Evolutionary conservation across 2,113 vertebrate genomes (phyloP), one percentile per base, ranked within the genome.

Genomic region (Ahaetulla prasina): DNA sequence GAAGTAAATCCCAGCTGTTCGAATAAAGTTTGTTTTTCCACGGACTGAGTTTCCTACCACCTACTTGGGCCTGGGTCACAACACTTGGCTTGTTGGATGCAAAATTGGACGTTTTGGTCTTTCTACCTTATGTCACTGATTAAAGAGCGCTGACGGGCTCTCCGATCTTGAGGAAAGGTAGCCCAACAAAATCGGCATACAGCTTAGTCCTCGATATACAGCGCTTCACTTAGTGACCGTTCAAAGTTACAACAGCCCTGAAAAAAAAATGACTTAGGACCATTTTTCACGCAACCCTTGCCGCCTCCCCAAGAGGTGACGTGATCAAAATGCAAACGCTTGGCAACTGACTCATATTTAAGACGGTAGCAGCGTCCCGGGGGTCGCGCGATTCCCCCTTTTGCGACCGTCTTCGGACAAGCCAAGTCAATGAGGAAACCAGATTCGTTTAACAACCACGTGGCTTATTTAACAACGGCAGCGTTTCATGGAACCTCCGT

Each of bases 141-240:
- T 35, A 39, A 74, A 20, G 6, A 35, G n/a, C 14, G 4, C 27
- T 4, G 27, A 27, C 2, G 3, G 57, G 57, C 49, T 50, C 10
- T 63, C 10, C 57, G 12, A 63, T 12, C 57, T 63, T n/a, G 63
- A 35, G 30, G 30, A 68, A 35, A 68, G 63, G 14, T 35, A 68
- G 30, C 16, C 5, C 30, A 16, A 14, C 5, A 2, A 12, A 35
- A 35, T 2, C 2, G 12, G 11, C 1, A 0, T n/a, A n/a, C 8
- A 27, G 9, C 25, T 11, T 11, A 11, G 25, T 63, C 60, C 10
- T 63, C 1, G 11, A 55, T 20, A 22, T 22, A 22, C 5, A 54
- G 7, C 20, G 4, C 25, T 25, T 57, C 55, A 3, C 25, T 27
- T 27, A 60, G 25, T 60, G 57, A 27, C 54, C 22, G 8, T 55